Conservation (phyloP, 2,888 invertebrate genomes). For the Morpho helenor region DNA sequence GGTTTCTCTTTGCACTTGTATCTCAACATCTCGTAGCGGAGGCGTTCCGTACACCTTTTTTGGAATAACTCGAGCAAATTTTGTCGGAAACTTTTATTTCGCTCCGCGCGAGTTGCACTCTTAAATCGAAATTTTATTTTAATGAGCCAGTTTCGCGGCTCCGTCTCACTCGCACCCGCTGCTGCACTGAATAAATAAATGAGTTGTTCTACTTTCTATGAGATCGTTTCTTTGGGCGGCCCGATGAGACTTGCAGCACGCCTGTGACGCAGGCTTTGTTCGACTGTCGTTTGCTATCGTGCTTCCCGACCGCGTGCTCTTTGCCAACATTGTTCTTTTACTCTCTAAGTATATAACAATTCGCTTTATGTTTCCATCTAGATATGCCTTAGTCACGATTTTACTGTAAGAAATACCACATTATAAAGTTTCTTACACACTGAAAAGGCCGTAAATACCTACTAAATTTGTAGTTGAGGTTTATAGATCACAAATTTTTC, state of each 20-base stretch:
- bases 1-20: conserved; percentile 71
- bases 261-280: conserved; percentile 34
- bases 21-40: conserved; percentile 61
- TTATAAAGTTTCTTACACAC: conserved; percentile 43
- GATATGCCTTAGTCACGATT: conserved; percentile 52
- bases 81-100: conserved; percentile 73
- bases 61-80: conserved; percentile 78
- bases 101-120: conserved; percentile 70
- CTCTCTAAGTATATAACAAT: conserved; percentile 42
- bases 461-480: not conserved
- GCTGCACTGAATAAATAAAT: conserved; percentile 77
- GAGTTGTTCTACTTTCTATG: conserved; percentile 78
- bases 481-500: not conserved
- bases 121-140: conserved; percentile 75
- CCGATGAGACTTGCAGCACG: conserved; percentile 49
- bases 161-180: conserved; percentile 65
- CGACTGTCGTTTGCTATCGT: conserved; percentile 24
- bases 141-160: conserved; percentile 71
- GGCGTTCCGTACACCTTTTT: conserved; percentile 72
- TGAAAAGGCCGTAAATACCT: conserved; percentile 4
- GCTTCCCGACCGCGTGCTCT: conserved; percentile 30
- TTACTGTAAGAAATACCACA: conserved; percentile 32
- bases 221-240: conserved; percentile 72
- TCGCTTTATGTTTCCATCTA: conserved; percentile 37
- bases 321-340: conserved; percentile 46